Evolutionary conservation across 1,140 invertebrate genomes (phyloP).

Genomic region (Thalassaphorura encarpata): DNA sequence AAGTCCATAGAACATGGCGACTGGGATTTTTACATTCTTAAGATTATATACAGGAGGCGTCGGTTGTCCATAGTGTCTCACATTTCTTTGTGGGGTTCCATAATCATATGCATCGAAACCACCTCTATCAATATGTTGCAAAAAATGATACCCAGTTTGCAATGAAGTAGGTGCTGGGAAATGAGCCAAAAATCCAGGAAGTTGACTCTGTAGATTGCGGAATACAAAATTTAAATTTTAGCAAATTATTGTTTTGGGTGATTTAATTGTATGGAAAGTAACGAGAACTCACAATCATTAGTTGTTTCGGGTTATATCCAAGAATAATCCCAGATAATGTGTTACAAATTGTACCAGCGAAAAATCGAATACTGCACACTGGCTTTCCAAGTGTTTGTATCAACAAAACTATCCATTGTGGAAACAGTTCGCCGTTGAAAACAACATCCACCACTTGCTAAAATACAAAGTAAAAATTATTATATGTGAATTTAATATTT

Average conservation of each 20-base stretch:
- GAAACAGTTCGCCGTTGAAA: slow-evolving; percentile 19
- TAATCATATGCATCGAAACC: slow-evolving; percentile 37
- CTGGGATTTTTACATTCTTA: slow-evolving; percentile 43
- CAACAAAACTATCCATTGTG: slow-evolving; percentile 14
- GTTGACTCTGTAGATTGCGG: slow-evolving; percentile 45
- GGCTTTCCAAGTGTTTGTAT: slow-evolving; percentile 17
- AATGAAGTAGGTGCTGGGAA: slow-evolving; percentile 72
- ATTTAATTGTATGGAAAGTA: not conserved
- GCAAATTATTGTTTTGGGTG: no score
- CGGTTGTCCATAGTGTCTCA: slow-evolving; percentile 39
- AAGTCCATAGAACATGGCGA: slow-evolving; percentile 32
- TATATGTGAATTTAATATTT: not conserved
- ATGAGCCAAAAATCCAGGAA: slow-evolving; percentile 64
- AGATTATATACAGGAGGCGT: slow-evolving; percentile 47
- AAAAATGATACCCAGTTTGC: slow-evolving; percentile 65
- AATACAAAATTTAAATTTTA: not conserved
- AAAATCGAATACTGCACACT: slow-evolving; percentile 13
- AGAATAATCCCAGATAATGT: slow-evolving; percentile 20
- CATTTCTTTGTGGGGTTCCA: slow-evolving; percentile 37
- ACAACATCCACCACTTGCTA: not conserved
- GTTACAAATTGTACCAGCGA: slow-evolving; percentile 20
- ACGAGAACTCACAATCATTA: not conserved
- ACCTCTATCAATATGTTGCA: slow-evolving; percentile 51
- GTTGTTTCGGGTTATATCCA: slow-evolving; percentile 12
- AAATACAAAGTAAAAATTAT: not conserved